These are phyloP conservation scores for Diplodus sargus DNA, from an alignment of 2,797 vertebrate species.

Conservation along the genomic window DNA sequence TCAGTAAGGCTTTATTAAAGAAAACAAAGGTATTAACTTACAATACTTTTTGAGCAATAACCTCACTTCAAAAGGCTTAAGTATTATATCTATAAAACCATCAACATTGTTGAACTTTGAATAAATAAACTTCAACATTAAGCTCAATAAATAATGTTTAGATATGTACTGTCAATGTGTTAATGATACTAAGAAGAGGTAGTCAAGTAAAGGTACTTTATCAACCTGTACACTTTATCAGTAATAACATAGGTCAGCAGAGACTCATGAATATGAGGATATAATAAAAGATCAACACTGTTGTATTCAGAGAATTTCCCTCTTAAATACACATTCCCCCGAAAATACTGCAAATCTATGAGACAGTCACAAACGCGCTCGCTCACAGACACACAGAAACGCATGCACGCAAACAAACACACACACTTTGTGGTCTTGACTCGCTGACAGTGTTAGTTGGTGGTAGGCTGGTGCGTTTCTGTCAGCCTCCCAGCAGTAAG, in stretches of 20 bases:
- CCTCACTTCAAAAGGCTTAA: background rate
- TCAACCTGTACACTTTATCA: background rate
- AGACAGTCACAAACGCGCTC: background rate
- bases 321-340: constrained; percentile 5
- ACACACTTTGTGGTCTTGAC: background rate
- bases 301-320: constrained; percentile 1
- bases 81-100: constrained; percentile 8
- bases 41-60: constrained; percentile 18
- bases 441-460: constrained; percentile 17
- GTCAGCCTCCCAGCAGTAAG: constrained; percentile 71
- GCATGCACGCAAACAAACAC: background rate
- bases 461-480: background rate
- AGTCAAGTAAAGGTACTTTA: constrained; percentile 8
- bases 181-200: constrained; percentile 23
- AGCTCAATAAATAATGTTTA: constrained; percentile 20
- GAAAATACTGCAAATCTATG: constrained; percentile 9
- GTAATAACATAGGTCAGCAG: background rate
- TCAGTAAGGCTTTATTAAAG: constrained; percentile 21
- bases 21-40: constrained; percentile 19
- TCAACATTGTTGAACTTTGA: constrained; percentile 19
- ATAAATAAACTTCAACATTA: constrained; percentile 30
- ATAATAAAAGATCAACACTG: constrained; percentile 4
- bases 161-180: constrained; percentile 24
- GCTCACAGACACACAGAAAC: background rate
- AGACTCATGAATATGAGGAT: background rate